phyloP scores from a whole-genome alignment of 2,888 invertebrate genomes.

The Cephus pulcher region DNA sequence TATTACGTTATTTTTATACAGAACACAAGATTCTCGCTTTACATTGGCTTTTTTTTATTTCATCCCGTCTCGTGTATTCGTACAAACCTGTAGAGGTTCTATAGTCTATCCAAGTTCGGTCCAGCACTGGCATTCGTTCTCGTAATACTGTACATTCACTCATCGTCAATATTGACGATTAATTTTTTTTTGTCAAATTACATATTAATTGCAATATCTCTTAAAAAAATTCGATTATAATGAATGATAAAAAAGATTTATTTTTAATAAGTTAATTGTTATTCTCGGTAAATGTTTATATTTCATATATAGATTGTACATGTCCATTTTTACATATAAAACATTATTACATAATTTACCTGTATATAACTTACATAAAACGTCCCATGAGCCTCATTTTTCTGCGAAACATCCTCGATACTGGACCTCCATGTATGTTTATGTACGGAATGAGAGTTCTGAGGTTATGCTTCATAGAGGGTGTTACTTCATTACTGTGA shows the following conservation, averaged over 20 bases:
- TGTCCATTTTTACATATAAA: neutral
- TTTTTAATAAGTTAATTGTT: neutral
- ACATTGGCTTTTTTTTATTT: no score
- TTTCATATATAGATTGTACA: neutral
- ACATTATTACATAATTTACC: neutral
- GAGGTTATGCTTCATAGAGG: conserved; percentile 19
- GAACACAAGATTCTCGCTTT: no score
- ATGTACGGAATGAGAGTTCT: conserved; percentile 24
- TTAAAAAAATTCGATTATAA: neutral
- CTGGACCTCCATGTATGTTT: conserved; percentile 22
- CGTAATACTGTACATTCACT: no score
- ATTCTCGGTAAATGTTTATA: neutral
- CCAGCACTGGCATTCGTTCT: neutral
- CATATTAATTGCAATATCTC: neutral
- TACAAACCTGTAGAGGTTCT: no score
- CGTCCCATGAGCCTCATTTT: neutral
- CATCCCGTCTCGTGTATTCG: no score
- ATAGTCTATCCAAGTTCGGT: neutral
- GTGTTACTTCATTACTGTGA: conserved; percentile 13
- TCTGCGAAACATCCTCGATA: neutral
- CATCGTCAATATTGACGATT: no score
- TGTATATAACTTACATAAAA: neutral
- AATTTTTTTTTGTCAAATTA: no score
- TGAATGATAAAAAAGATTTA: neutral
- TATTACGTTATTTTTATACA: no score